Evolutionary conservation across 1,140 invertebrate genomes (phyloP).

Genomic region (Sarcophaga peregrina): DNA sequence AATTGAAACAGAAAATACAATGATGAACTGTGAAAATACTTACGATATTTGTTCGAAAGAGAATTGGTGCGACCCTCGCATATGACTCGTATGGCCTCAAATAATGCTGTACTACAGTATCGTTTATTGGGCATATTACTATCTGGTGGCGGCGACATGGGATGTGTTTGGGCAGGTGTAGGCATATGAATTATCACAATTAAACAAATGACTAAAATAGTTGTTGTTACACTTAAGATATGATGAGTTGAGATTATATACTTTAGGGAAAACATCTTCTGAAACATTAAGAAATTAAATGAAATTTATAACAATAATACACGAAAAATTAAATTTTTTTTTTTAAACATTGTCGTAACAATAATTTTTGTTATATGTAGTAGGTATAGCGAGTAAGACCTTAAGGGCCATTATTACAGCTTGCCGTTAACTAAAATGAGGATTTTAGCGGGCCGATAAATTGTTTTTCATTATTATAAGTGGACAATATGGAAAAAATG

Average conservation of each 20-base stretch:
- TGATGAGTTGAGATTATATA: slow-evolving; percentile 33
- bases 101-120: slow-evolving; percentile 53
- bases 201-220: slow-evolving; percentile 21
- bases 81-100: slow-evolving; percentile 52
- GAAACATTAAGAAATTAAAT: not conserved
- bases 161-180: slow-evolving; percentile 18
- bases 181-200: slow-evolving; percentile 34
- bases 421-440: too few species aligned
- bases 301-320: not conserved
- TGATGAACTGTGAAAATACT: too few species aligned
- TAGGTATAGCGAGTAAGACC: too few species aligned
- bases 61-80: slow-evolving; percentile 49
- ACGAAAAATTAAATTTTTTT: too few species aligned
- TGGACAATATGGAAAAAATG: too few species aligned
- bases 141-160: slow-evolving; percentile 5
- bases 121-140: slow-evolving; percentile 40
- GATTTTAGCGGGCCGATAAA: too few species aligned
- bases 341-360: too few species aligned
- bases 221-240: slow-evolving; percentile 30
- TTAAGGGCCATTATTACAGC: too few species aligned
- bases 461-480: too few species aligned
- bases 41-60: slow-evolving; percentile 39
- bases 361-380: too few species aligned
- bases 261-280: slow-evolving; percentile 34
- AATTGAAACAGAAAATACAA: too few species aligned